phyloP scores from a whole-genome alignment of 2,113 vertebrate species.

The Gallinago undulata region DNA sequence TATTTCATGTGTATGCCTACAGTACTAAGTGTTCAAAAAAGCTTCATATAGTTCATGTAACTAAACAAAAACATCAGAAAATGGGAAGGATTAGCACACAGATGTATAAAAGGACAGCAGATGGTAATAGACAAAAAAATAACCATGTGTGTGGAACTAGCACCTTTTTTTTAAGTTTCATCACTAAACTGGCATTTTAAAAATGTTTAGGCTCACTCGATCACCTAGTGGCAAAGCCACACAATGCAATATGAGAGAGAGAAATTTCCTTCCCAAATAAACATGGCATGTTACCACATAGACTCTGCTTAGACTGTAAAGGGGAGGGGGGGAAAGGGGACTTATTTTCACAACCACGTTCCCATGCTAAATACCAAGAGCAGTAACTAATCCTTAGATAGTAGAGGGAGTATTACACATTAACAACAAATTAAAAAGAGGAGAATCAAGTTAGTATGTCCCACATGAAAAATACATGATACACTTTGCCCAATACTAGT shows the following conservation, averaged over 20 bases:
- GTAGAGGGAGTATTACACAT: not conserved
- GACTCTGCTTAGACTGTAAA: not conserved
- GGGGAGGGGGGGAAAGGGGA: not conserved
- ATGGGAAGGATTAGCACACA: not conserved
- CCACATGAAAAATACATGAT: fast-evolving
- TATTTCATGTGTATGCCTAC: not conserved
- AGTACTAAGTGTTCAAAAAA: not conserved
- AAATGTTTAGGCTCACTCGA: not conserved
- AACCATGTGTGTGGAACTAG: not conserved
- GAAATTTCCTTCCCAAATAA: not conserved
- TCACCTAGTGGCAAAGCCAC: not conserved
- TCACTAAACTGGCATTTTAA: not conserved
- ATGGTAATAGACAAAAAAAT: not conserved
- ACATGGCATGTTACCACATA: not conserved
- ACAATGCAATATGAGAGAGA: not conserved
- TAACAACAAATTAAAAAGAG: not conserved
- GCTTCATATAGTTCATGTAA: not conserved
- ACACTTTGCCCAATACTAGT: not conserved
- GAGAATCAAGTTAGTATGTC: not conserved
- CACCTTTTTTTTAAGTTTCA: not conserved
- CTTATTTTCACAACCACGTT: not conserved
- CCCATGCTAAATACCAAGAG: not conserved
- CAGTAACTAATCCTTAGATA: not conserved
- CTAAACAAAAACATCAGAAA: conserved; percentile 11
- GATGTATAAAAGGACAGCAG: not conserved